These are phyloP conservation scores for Volucella zonaria DNA, from an alignment of 2,888 invertebrate genomes.

Conservation along the genomic window DNA sequence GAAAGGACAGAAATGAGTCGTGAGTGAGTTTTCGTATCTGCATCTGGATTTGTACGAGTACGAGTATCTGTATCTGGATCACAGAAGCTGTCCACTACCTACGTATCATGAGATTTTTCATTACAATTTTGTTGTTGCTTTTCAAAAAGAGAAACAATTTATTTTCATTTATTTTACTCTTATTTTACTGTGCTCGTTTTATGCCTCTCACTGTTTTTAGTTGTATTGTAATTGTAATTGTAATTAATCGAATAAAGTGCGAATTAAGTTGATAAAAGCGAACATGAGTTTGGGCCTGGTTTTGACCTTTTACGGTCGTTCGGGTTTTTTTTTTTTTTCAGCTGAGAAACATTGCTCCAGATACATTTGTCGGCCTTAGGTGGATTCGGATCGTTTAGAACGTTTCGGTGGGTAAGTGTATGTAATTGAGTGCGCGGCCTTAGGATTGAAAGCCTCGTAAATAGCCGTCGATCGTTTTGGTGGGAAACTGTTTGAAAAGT, in stretches of 20 bases:
- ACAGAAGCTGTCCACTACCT: constrained; percentile 22
- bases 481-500: no score
- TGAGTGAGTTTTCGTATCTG: constrained; percentile 26
- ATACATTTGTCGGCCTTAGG: constrained; percentile 65
- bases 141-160: not conserved
- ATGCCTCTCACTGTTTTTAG: constrained; percentile 23
- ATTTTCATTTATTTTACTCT: constrained; percentile 29
- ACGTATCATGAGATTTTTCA: not conserved
- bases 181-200: constrained; percentile 18
- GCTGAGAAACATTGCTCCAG: constrained; percentile 49
- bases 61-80: constrained; percentile 20
- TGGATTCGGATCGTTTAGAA: constrained; percentile 17
- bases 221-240: constrained; percentile 50
- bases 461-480: not conserved
- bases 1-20: constrained; percentile 66
- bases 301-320: constrained; percentile 63
- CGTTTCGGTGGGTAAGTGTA: no score
- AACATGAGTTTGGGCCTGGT: constrained; percentile 25
- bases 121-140: constrained; percentile 16
- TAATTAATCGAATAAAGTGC: constrained; percentile 67
- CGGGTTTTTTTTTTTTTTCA: constrained; percentile 14
- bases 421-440: no score
- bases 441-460: not conserved
- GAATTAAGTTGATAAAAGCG: constrained; percentile 48
- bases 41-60: constrained; percentile 11